Evolutionary conservation across 1,140 invertebrate species (phyloP).

Genomic region (Ceratosolen fusciceps): DNA sequence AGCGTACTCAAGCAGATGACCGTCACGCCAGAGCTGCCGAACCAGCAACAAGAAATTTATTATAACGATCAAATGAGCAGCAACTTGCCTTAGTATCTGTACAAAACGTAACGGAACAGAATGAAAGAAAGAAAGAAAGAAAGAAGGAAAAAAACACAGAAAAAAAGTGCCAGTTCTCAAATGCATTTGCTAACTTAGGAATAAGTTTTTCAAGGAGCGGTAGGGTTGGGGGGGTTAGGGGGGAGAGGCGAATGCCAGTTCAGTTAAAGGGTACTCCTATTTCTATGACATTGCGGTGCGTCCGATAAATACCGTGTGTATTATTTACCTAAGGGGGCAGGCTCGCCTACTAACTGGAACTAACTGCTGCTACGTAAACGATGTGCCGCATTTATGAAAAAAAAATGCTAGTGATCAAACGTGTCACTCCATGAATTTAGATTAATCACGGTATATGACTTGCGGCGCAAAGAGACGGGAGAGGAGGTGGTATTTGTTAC

Average conservation of each 20-base stretch:
- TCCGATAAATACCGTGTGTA: slow-evolving; percentile 29
- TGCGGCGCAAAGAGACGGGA: background rate
- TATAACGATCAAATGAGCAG: slow-evolving; percentile 35
- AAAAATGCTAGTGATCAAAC: slow-evolving; percentile 44
- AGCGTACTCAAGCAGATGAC: slow-evolving; percentile 34
- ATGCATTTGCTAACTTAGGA: slow-evolving; percentile 33
- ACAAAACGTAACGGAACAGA: too few relatives aligned
- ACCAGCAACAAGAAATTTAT: slow-evolving; percentile 31
- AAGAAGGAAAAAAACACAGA: too few relatives aligned
- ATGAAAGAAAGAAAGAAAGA: too few relatives aligned
- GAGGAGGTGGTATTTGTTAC: slow-evolving; percentile 41
- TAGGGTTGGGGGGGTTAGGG: too few relatives aligned
- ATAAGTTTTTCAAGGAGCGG: too few relatives aligned
- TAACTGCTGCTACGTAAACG: slow-evolving; percentile 31
- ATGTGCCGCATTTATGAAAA: slow-evolving; percentile 44
- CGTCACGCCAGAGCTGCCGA: slow-evolving; percentile 32
- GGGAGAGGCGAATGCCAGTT: slow-evolving; percentile 9
- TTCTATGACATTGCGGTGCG: slow-evolving; percentile 14
- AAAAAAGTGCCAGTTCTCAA: slow-evolving; percentile 5
- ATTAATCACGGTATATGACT: slow-evolving; percentile 35
- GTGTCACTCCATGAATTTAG: too few relatives aligned
- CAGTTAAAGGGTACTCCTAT: background rate
- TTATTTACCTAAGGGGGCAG: slow-evolving; percentile 29
- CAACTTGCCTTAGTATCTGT: slow-evolving; percentile 36
- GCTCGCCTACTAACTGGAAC: too few relatives aligned